Conservation (phyloP, 2,888 invertebrate species). For the Ariolimax columbianus region DNA sequence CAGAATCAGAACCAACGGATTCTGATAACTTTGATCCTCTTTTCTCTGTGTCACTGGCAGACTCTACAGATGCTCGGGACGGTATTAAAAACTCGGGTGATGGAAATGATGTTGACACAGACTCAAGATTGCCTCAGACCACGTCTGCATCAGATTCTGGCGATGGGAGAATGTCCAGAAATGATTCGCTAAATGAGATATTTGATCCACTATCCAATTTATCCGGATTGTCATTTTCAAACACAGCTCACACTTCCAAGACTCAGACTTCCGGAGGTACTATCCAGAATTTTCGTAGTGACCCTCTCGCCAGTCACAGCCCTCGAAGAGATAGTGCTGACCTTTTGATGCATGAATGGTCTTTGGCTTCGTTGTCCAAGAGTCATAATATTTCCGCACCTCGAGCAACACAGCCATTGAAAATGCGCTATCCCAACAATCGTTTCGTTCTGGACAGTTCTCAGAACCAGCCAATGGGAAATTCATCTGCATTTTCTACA, state of each 20-base stretch:
- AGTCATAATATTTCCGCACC: conserved; percentile 24
- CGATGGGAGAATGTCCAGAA: not conserved
- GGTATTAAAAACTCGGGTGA: not conserved
- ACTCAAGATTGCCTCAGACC: not conserved
- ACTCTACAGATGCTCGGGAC: not conserved
- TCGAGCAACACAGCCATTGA: not conserved
- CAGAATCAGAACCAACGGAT: conserved; percentile 53
- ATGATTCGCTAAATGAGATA: conserved; percentile 20
- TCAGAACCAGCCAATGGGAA: conserved; percentile 8
- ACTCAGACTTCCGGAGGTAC: not conserved
- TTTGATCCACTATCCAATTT: conserved; percentile 53
- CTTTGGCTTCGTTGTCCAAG: conserved; percentile 56
- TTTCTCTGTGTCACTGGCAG: not conserved
- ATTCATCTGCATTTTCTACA: not conserved
- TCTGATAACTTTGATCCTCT: conserved; percentile 58
- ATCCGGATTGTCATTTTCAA: not conserved
- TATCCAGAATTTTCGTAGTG: not conserved
- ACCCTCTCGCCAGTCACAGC: conserved; percentile 11
- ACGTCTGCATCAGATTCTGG: not conserved
- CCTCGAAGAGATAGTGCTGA: conserved; percentile 46
- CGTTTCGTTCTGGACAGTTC: conserved; percentile 1
- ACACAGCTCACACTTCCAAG: not conserved
- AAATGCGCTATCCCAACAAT: not conserved
- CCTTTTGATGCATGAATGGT: conserved; percentile 62
- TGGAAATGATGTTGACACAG: not conserved